Percentiles rank a stretch among this genome's conserved stretches.
These are phyloP conservation scores for Rhamnusium bicolor DNA, from an alignment of 2,888 invertebrate genomes.

Conservation along the genomic window DNA sequence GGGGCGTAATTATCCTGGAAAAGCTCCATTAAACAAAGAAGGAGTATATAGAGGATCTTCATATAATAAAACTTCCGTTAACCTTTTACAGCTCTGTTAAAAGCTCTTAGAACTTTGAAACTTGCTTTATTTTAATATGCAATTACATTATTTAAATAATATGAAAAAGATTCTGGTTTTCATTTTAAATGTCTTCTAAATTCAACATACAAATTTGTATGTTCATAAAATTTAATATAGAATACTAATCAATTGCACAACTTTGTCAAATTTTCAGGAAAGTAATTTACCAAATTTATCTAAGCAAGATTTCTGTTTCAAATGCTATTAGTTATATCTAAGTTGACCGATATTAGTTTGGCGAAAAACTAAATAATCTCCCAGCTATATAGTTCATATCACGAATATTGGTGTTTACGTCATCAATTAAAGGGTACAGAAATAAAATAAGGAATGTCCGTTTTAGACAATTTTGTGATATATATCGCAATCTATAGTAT, in stretches of 20 bases:
- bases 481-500: too few relatives aligned
- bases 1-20: constrained; percentile 24
- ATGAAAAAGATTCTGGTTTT: constrained; percentile 44
- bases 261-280: background rate
- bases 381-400: too few relatives aligned
- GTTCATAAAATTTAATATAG: constrained; percentile 1
- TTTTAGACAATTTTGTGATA: too few relatives aligned
- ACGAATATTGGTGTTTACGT: too few relatives aligned
- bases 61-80: constrained; percentile 55
- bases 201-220: constrained; percentile 1
- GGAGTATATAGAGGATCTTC: constrained; percentile 48
- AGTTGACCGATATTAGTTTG: background rate
- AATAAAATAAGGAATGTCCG: too few relatives aligned
- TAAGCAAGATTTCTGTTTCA: background rate
- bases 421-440: too few relatives aligned
- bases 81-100: constrained; percentile 56
- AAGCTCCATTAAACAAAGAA: constrained; percentile 44
- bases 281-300: background rate
- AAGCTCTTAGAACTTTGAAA: constrained; percentile 57
- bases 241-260: background rate
- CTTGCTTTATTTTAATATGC: constrained; percentile 48
- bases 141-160: constrained; percentile 52
- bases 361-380: too few relatives aligned
- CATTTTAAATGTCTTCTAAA: constrained; percentile 41
- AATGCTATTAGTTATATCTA: background rate